Percentiles rank a stretch among this genome's conserved stretches.
These are phyloP conservation scores for Accipiter virgatus DNA, from an alignment of 2,113 vertebrate species.

Conservation along the genomic window DNA sequence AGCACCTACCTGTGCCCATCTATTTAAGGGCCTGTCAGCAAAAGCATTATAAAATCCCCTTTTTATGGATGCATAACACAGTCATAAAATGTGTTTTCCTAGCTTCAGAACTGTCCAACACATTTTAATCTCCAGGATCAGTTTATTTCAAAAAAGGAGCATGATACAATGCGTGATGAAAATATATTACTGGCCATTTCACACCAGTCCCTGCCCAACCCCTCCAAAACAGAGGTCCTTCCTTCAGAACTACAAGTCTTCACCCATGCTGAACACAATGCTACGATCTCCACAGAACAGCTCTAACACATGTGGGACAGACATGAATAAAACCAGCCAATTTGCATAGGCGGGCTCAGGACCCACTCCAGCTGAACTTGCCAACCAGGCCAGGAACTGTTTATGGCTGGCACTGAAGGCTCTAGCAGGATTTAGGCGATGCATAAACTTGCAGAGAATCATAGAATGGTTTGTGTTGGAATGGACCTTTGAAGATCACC, in stretches of 20 bases:
- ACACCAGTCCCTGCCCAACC: not conserved
- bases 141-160: not conserved
- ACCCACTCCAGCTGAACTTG: not conserved
- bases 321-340: not conserved
- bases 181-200: not conserved
- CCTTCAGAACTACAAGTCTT: not conserved
- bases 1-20: not conserved
- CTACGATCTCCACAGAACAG: not conserved
- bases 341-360: not conserved
- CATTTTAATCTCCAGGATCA: not conserved
- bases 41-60: not conserved
- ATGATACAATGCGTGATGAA: not conserved
- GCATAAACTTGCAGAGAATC: not conserved
- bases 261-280: not conserved
- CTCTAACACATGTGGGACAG: fast-evolving
- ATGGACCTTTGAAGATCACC: not conserved
- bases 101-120: not conserved
- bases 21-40: not conserved
- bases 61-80: slow-evolving; percentile 12
- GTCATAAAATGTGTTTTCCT: slow-evolving; percentile 4
- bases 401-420: fast-evolving
- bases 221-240: not conserved
- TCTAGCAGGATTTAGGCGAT: not conserved
- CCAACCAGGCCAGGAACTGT: not conserved
- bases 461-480: not conserved